Evolutionary conservation across 2,113 vertebrate species (phyloP).

Genomic region (Xenotilapia flavipinnis): DNA sequence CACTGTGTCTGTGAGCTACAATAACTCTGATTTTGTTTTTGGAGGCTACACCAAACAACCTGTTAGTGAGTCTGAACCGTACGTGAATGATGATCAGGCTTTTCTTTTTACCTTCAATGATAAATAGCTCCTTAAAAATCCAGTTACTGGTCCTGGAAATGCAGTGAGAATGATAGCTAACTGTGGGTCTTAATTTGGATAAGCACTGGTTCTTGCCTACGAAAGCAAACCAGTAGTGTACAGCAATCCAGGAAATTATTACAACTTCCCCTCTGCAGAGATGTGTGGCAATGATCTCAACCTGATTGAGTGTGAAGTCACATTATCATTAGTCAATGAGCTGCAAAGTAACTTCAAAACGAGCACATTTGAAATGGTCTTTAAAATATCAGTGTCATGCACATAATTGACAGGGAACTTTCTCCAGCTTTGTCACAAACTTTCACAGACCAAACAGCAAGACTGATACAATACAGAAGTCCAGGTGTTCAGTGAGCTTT

Average conservation of each 20-base stretch:
- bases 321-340: neutral
- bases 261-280: neutral
- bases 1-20: neutral
- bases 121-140: neutral
- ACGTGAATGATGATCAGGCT: neutral
- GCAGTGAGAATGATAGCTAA: neutral
- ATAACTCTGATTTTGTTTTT: neutral
- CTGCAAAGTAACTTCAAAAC: neutral
- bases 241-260: neutral
- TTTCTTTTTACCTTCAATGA: neutral
- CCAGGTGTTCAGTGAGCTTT: neutral
- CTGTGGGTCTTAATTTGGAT: neutral
- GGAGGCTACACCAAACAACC: neutral
- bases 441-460: neutral
- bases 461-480: neutral
- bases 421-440: neutral
- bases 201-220: neutral
- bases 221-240: neutral
- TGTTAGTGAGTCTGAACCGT: rapidly evolving
- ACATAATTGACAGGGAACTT: neutral
- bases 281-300: neutral
- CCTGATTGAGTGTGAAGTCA: neutral
- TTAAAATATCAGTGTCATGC: neutral
- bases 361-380: neutral
- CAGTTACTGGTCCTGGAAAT: neutral